These are phyloP conservation scores for Erpetoichthys calabaricus DNA, from an alignment of 2,797 vertebrate genomes.

Conservation along the genomic window DNA sequence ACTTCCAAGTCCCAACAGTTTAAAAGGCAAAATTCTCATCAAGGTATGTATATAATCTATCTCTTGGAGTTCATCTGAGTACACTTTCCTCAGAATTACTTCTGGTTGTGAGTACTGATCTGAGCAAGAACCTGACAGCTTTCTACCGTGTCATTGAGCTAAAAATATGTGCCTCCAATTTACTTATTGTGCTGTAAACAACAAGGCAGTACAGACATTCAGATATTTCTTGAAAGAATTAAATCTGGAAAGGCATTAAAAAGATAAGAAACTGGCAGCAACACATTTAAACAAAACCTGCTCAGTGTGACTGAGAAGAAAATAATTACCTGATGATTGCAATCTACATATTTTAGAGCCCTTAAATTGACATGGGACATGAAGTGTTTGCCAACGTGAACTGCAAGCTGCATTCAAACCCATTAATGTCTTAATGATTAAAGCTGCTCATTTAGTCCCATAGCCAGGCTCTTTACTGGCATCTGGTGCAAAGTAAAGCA, in stretches of 20 bases:
- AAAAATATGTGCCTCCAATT: too few relatives aligned
- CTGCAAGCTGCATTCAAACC: not conserved
- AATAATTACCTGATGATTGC: not conserved
- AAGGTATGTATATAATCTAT: constrained; percentile 59
- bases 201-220: too few relatives aligned
- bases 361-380: not conserved
- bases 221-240: too few relatives aligned
- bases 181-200: too few relatives aligned
- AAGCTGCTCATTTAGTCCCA: constrained; percentile 4
- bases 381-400: not conserved
- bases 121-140: too few relatives aligned
- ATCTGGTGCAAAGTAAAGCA: not conserved
- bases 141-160: too few relatives aligned
- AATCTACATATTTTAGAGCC: constrained; percentile 1
- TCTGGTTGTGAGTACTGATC: too few relatives aligned
- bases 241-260: too few relatives aligned
- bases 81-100: not conserved
- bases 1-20: constrained; percentile 74
- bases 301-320: not conserved
- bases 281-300: not conserved
- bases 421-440: constrained; percentile 7
- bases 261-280: too few relatives aligned
- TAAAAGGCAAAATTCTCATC: constrained; percentile 89
- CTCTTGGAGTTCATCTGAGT: not conserved
- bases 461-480: not conserved